phyloP scores from a whole-genome alignment of 2,797 vertebrate genomes.

The Gymnothorax javanicus region DNA sequence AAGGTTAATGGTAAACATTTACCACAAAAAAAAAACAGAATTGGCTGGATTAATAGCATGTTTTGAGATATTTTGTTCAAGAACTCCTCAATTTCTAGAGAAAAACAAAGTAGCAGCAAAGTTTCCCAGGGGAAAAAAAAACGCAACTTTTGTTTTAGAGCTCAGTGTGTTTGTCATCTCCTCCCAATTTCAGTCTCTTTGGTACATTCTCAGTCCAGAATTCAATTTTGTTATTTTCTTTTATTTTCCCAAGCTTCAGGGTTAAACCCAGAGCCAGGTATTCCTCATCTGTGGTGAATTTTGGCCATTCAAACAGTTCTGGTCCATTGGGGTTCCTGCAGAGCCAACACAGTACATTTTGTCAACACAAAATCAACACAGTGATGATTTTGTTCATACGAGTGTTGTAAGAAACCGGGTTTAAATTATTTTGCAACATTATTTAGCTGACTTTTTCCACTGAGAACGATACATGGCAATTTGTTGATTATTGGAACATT shows the following conservation, averaged over 20 bases:
- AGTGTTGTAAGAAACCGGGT: neutral
- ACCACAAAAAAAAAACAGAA: neutral
- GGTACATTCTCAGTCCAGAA: slow-evolving; percentile 24
- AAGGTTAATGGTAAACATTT: neutral
- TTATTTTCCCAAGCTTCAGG: neutral
- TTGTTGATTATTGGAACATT: neutral
- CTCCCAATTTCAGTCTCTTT: neutral
- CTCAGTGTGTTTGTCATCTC: neutral
- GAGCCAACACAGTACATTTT: neutral
- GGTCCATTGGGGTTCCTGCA: slow-evolving; percentile 23
- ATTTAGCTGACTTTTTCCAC: neutral
- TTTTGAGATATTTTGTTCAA: neutral
- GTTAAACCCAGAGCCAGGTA: slow-evolving; percentile 11
- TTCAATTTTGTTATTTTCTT: neutral
- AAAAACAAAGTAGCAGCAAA: neutral
- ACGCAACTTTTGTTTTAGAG: neutral
- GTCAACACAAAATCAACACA: no score
- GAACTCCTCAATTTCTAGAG: neutral
- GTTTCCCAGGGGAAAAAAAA: neutral
- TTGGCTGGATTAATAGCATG: neutral
- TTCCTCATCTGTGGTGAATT: slow-evolving; percentile 20
- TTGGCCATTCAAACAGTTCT: slow-evolving; percentile 13
- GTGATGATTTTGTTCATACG: neutral
- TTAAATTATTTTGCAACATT: neutral
- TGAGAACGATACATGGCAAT: neutral